Percentiles rank a stretch among this genome's conserved stretches.
Evolutionary conservation across 2,113 vertebrate species (phyloP).

Genomic region (Lucifuga dentata): DNA sequence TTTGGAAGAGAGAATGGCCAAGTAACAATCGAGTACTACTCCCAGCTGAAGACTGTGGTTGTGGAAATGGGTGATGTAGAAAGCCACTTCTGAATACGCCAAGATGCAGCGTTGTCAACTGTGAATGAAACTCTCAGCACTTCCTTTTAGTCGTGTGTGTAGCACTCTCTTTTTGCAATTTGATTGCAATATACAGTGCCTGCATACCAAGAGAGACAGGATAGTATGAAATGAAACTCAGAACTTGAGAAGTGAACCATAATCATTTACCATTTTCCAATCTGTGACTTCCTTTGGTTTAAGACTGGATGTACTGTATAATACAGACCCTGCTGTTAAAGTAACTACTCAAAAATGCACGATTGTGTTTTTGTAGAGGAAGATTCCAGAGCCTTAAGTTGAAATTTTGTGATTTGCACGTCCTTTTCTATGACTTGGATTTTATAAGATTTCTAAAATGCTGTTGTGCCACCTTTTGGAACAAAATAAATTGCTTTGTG

Average conservation of each 20-base stretch:
- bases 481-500: constrained; percentile 26
- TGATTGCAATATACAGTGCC: not conserved
- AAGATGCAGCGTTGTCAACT: not conserved
- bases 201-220: not conserved
- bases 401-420: not conserved
- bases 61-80: constrained; percentile 96
- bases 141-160: not conserved
- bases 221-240: not conserved
- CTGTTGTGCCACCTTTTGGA: not conserved
- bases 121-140: not conserved
- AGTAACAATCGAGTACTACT: constrained; percentile 92
- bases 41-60: constrained; percentile 94
- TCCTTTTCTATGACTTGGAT: too few relatives aligned
- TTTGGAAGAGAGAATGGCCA: constrained; percentile 95
- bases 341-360: too few relatives aligned
- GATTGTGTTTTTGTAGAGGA: too few relatives aligned
- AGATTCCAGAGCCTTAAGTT: constrained; percentile 3
- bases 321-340: too few relatives aligned
- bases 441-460: not conserved
- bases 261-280: not conserved
- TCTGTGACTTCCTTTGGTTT: not conserved
- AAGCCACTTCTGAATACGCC: constrained; percentile 82
- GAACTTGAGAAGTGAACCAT: not conserved
- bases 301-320: too few relatives aligned
- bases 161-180: not conserved